These are phyloP conservation scores for Cyprinodon diabolis DNA, from an alignment of 2,797 vertebrate genomes.

Conservation along the genomic window DNA sequence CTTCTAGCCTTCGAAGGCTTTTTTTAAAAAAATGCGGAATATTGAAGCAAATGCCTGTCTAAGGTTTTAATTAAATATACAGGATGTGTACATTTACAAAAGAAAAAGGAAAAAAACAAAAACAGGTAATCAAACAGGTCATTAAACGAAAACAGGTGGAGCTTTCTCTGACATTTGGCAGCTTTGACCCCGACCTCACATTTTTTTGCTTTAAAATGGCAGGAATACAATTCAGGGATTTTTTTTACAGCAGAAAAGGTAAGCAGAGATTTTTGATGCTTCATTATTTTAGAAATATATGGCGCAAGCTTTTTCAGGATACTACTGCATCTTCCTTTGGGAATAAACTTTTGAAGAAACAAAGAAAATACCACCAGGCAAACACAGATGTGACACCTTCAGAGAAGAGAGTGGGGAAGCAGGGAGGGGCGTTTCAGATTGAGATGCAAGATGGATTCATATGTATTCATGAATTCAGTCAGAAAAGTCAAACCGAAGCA, in stretches of 20 bases:
- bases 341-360: constrained; percentile 56
- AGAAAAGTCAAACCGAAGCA: constrained; percentile 80
- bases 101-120: neutral
- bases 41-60: neutral
- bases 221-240: constrained; percentile 3
- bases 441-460: constrained; percentile 79
- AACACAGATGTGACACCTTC: constrained; percentile 48
- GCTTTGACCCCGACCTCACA: constrained; percentile 46
- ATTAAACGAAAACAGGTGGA: constrained; percentile 37
- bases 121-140: constrained; percentile 8
- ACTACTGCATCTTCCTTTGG: constrained; percentile 51
- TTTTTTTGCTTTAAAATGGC: constrained; percentile 15
- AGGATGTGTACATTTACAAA: neutral
- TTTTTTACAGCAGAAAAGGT: constrained; percentile 1
- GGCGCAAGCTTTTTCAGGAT: constrained; percentile 19
- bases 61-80: neutral
- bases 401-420: neutral
- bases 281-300: constrained; percentile 35
- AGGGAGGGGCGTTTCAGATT: constrained; percentile 57
- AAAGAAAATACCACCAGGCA: constrained; percentile 71
- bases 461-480: constrained; percentile 82
- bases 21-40: neutral
- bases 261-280: constrained; percentile 23
- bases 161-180: constrained; percentile 27
- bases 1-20: no score